Percentiles rank a stretch among this genome's conserved stretches.
Evolutionary conservation across 2,888 invertebrate species (phyloP).

Genomic region (Limnephilus auricula): DNA sequence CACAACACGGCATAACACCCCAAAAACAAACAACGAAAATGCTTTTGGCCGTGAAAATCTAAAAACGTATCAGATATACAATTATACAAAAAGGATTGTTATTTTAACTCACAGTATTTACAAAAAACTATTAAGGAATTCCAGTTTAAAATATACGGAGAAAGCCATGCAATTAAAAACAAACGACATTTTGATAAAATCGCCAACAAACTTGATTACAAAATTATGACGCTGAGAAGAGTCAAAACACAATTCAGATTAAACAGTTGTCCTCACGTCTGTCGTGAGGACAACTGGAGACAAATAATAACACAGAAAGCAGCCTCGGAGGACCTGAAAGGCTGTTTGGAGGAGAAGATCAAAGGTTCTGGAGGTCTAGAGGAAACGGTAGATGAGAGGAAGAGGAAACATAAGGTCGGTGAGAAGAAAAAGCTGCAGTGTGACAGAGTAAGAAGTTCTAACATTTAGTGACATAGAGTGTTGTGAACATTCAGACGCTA

Average conservation of each 20-base stretch:
- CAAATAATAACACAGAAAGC: constrained; percentile 44
- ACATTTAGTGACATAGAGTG: constrained; percentile 54
- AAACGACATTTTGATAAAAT: background rate
- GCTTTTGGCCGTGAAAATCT: too few relatives aligned
- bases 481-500: background rate
- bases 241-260: constrained; percentile 11
- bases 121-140: background rate
- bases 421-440: constrained; percentile 64
- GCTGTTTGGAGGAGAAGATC: constrained; percentile 47
- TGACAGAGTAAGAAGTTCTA: constrained; percentile 56
- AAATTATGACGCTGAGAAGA: constrained; percentile 26
- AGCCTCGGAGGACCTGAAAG: constrained; percentile 34
- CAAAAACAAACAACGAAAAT: too few relatives aligned
- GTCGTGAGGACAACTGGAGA: background rate
- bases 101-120: background rate
- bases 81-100: background rate
- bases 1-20: too few relatives aligned
- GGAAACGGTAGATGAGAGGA: constrained; percentile 17
- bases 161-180: background rate
- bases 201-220: background rate
- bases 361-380: constrained; percentile 36
- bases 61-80: too few relatives aligned
- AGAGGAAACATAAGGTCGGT: constrained; percentile 52
- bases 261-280: background rate
- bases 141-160: background rate